Evolutionary conservation across 2,888 invertebrate species (phyloP).

Genomic region (Cephalotes varians): DNA sequence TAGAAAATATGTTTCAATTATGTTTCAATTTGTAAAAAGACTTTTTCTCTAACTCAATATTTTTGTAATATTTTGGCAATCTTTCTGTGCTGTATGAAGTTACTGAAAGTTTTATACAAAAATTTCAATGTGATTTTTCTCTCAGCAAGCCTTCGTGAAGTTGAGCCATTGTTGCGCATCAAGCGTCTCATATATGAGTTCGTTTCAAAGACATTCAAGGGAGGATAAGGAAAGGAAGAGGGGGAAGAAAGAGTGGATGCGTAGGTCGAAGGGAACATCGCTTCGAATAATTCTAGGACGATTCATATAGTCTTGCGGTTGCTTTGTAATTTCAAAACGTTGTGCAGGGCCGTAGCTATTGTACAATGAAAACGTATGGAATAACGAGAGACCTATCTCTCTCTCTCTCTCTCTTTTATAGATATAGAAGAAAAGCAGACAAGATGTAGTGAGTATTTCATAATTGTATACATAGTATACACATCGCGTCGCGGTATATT

Average conservation of each 20-base stretch:
- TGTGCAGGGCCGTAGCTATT: slow-evolving; percentile 12
- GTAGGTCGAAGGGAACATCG: slow-evolving; percentile 42
- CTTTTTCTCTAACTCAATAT: too few species aligned
- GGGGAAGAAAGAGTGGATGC: slow-evolving; percentile 10
- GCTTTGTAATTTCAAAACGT: slow-evolving; percentile 48
- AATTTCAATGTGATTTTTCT: neutral
- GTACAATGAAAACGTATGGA: neutral
- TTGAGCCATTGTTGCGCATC: neutral
- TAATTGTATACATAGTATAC: neutral
- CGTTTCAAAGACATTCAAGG: slow-evolving; percentile 37
- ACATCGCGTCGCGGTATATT: neutral
- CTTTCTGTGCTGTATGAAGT: too few species aligned
- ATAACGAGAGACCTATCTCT: neutral
- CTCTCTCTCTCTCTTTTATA: neutral
- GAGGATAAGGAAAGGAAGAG: neutral
- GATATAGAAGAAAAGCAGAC: neutral
- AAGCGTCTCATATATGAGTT: slow-evolving; percentile 9
- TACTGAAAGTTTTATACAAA: neutral
- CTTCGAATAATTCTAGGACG: slow-evolving; percentile 43
- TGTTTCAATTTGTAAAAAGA: too few species aligned
- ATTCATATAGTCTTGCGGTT: slow-evolving; percentile 37
- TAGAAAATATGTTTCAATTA: too few species aligned
- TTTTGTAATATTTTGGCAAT: too few species aligned
- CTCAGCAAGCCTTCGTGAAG: neutral
- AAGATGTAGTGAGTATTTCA: neutral